Conservation (phyloP, 2,888 invertebrate genomes). For the Caenorhabditis sulstoni region DNA sequence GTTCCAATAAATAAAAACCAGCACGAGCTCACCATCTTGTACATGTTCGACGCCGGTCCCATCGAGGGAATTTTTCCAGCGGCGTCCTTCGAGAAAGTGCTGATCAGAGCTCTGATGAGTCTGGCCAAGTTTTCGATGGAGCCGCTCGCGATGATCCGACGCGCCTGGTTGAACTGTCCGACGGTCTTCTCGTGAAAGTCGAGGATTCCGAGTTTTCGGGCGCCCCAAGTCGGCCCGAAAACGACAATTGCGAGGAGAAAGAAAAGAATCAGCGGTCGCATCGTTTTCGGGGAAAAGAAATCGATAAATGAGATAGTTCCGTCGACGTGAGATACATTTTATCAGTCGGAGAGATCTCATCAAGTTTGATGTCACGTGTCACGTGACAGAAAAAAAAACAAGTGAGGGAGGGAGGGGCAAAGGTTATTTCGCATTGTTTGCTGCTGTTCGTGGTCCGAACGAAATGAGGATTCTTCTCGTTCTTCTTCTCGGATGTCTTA, state of each 20-base stretch:
- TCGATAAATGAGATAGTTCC: too few relatives aligned
- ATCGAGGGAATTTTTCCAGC: neutral
- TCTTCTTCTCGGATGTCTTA: neutral
- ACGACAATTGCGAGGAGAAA: neutral
- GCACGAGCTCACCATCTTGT: neutral
- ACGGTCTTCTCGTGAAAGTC: neutral
- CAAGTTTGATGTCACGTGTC: too few relatives aligned
- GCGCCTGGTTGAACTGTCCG: neutral
- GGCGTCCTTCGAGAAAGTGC: neutral
- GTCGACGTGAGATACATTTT: too few relatives aligned
- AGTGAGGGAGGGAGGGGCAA: too few relatives aligned
- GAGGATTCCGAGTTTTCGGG: neutral
- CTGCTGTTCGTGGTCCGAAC: too few relatives aligned
- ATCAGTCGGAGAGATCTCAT: too few relatives aligned
- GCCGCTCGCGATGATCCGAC: neutral
- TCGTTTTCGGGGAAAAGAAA: too few relatives aligned
- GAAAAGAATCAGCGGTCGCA: neutral
- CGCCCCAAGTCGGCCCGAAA: neutral
- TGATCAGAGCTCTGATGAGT: neutral
- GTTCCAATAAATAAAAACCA: neutral
- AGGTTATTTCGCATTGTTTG: too few relatives aligned
- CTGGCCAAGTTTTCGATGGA: neutral
- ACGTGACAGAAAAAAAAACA: too few relatives aligned
- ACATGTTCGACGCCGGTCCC: constrained; percentile 4
- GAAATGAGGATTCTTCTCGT: neutral